Conservation (phyloP, 2,797 vertebrate genomes). For the Choloepus didactylus region DNA sequence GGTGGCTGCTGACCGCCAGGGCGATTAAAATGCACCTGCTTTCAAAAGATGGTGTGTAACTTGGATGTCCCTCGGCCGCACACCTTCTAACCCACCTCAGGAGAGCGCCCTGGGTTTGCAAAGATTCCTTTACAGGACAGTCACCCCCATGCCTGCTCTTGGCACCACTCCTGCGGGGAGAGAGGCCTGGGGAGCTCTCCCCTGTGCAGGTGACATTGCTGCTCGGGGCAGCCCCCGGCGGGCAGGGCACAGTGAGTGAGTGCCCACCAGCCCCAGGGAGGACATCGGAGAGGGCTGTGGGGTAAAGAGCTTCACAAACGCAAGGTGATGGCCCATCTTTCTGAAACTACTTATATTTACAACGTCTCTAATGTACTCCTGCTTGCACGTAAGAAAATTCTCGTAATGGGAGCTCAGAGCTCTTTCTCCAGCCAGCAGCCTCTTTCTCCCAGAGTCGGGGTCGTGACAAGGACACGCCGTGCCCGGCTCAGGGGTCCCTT, state of each 20-base stretch:
- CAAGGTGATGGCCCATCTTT: accelerated
- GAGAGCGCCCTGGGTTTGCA: neutral
- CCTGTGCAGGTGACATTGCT: accelerated
- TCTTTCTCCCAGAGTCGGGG: neutral
- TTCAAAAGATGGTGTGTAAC: neutral
- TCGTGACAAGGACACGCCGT: accelerated
- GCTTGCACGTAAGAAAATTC: neutral
- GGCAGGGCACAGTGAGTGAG: neutral
- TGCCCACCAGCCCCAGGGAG: neutral
- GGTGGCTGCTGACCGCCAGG: neutral
- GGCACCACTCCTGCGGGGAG: no score
- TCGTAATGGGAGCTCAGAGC: accelerated
- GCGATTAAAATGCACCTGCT: accelerated
- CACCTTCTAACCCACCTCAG: neutral
- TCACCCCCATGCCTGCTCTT: accelerated
- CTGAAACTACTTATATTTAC: no score
- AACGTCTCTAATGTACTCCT: accelerated
- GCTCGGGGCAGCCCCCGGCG: neutral
- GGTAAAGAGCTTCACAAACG: neutral
- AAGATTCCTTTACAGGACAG: neutral
- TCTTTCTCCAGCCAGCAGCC: accelerated
- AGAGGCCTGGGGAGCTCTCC: neutral
- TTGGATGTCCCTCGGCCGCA: accelerated
- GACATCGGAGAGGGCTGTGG: neutral
- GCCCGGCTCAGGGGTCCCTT: neutral